Evolutionary conservation across 1,140 invertebrate species (phyloP).

Genomic region (Helicoverpa armigera): DNA sequence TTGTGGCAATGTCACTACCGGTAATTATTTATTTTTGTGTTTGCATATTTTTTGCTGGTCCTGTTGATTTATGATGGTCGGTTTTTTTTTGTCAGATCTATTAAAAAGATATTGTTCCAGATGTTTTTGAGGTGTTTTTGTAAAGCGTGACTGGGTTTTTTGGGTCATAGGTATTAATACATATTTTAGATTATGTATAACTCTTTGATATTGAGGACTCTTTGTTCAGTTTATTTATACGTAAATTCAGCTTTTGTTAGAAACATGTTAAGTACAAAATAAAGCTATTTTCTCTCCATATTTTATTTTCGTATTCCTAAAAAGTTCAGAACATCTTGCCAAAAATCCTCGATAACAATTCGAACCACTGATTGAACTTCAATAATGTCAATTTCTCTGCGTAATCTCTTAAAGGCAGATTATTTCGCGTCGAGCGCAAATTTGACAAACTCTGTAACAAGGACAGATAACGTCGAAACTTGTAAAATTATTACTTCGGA

Average conservation of each 20-base stretch:
- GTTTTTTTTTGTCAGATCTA: conserved; percentile 15
- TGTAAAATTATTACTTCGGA: conserved; percentile 32
- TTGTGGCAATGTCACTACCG: conserved; percentile 51
- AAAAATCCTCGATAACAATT: not conserved
- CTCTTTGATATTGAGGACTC: not conserved
- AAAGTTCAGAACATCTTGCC: not conserved
- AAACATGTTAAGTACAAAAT: too few species aligned
- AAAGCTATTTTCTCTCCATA: not conserved
- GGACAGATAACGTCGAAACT: conserved; percentile 38
- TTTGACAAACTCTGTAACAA: conserved; percentile 38
- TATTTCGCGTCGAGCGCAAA: conserved; percentile 27
- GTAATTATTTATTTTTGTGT: conserved; percentile 59
- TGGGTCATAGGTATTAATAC: not conserved
- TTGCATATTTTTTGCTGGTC: conserved; percentile 31
- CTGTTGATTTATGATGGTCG: conserved; percentile 37
- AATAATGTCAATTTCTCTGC: conserved; percentile 14
- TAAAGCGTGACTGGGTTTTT: conserved; percentile 11
- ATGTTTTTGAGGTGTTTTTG: not conserved
- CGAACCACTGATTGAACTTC: conserved; percentile 12
- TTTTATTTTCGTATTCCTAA: not conserved
- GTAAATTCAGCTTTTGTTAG: too few species aligned
- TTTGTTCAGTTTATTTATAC: too few species aligned
- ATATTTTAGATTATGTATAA: not conserved
- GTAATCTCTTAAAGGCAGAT: conserved; percentile 34
- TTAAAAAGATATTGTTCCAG: too few species aligned